Conservation (phyloP, 1,140 invertebrate genomes). For the Parapsyche elsis region DNA sequence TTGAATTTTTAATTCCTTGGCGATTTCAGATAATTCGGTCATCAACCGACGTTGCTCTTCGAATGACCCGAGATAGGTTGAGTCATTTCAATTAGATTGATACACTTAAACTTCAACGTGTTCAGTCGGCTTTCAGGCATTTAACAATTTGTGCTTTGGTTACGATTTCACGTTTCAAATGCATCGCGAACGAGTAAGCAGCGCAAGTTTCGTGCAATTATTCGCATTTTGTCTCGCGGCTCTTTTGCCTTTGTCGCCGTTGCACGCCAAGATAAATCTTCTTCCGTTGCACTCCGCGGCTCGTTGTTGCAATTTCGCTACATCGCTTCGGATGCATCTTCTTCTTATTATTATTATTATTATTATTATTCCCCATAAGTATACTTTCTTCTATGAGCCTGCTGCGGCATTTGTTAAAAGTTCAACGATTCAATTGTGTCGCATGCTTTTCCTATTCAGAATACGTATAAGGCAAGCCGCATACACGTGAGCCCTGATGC, state of each 20-base stretch:
- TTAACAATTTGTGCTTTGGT: background rate
- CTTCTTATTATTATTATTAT: constrained; percentile 9
- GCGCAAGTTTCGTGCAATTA: constrained; percentile 36
- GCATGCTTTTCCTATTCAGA: too few species aligned
- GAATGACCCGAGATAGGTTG: too few species aligned
- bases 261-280: constrained; percentile 20
- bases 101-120: too few species aligned
- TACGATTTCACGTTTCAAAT: constrained; percentile 12
- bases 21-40: background rate
- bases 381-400: background rate
- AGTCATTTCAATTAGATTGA: too few species aligned
- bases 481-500: too few species aligned
- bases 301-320: constrained; percentile 1
- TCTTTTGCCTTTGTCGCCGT: constrained; percentile 34
- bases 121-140: too few species aligned
- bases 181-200: background rate
- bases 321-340: constrained; percentile 6
- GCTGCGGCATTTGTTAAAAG: constrained; percentile 1
- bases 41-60: background rate
- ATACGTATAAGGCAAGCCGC: too few species aligned
- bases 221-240: constrained; percentile 43
- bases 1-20: background rate
- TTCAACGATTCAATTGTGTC: constrained; percentile 9
- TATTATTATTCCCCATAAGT: too few species aligned
- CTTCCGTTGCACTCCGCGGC: background rate